Percentiles rank a stretch among this genome's conserved stretches.
phyloP scores from a whole-genome alignment of 2,797 vertebrate genomes.

The Phylloscopus collybita region DNA sequence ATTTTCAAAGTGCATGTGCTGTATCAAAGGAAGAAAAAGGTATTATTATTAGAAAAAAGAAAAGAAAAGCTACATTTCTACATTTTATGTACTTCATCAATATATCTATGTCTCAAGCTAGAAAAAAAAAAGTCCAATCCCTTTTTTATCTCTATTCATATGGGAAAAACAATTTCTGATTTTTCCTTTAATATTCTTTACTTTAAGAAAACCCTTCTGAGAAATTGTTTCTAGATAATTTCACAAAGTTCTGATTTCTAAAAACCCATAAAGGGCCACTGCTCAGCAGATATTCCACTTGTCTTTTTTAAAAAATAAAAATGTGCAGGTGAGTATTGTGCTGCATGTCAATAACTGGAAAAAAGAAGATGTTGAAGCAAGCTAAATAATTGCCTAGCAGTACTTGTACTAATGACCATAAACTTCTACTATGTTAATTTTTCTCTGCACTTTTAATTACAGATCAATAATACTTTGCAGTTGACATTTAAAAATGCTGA shows the following conservation, averaged over 20 bases:
- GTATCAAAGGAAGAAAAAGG: neutral
- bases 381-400: constrained; percentile 85
- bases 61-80: neutral
- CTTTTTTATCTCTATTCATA: neutral
- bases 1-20: neutral
- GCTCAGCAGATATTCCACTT: constrained; percentile 48
- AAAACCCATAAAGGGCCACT: neutral
- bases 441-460: constrained; percentile 91
- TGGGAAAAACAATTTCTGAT: neutral
- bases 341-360: constrained; percentile 79
- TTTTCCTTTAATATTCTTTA: neutral
- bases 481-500: constrained; percentile 92
- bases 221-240: neutral
- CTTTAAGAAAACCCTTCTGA: neutral
- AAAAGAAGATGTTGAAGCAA: constrained; percentile 80
- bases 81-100: neutral
- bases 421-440: constrained; percentile 90
- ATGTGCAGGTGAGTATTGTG: constrained; percentile 48
- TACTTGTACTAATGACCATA: constrained; percentile 82
- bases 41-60: neutral
- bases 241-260: neutral
- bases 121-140: neutral
- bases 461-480: constrained; percentile 92
- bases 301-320: constrained; percentile 74
- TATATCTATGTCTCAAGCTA: neutral